Evolutionary conservation across 2,888 invertebrate species (phyloP).

Genomic region (Chalcis sispes): DNA sequence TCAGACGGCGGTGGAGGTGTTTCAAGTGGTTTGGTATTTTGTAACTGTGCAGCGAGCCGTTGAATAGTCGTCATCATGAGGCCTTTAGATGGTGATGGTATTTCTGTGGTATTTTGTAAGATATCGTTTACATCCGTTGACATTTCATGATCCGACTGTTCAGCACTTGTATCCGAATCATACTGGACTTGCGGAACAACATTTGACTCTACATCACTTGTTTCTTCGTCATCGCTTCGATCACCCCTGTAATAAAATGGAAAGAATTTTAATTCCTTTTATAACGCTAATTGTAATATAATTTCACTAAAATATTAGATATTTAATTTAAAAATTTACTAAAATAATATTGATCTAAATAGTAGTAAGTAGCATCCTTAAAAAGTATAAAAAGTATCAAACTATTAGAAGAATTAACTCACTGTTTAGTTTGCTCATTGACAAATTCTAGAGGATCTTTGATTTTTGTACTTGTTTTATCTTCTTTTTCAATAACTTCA

Average conservation of each 20-base stretch:
- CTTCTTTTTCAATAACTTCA: slow-evolving; percentile 42
- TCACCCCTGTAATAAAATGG: not conserved
- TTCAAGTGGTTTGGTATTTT: slow-evolving; percentile 63
- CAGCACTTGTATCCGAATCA: slow-evolving; percentile 69
- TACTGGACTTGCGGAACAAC: slow-evolving; percentile 58
- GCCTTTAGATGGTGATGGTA: slow-evolving; percentile 65
- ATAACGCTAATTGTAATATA: not conserved
- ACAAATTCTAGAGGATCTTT: slow-evolving; percentile 64
- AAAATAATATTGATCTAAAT: too few species aligned
- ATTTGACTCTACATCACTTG: slow-evolving; percentile 15
- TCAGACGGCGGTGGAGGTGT: slow-evolving; percentile 29
- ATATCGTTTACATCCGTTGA: slow-evolving; percentile 69
- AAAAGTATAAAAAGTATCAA: too few species aligned
- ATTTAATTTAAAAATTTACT: not conserved
- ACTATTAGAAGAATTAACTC: not conserved
- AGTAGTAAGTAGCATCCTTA: too few species aligned
- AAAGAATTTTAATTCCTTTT: slow-evolving; percentile 6
- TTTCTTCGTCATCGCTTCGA: slow-evolving; percentile 46
- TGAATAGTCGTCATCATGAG: slow-evolving; percentile 73
- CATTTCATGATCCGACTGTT: slow-evolving; percentile 68
- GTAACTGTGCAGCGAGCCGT: slow-evolving; percentile 72
- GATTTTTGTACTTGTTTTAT: slow-evolving; percentile 60
- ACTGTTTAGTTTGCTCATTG: slow-evolving; percentile 55
- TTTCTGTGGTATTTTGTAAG: slow-evolving; percentile 65
- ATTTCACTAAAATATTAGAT: not conserved